Conservation (phyloP, 2,797 vertebrate genomes). For the Spatula versicolor region DNA sequence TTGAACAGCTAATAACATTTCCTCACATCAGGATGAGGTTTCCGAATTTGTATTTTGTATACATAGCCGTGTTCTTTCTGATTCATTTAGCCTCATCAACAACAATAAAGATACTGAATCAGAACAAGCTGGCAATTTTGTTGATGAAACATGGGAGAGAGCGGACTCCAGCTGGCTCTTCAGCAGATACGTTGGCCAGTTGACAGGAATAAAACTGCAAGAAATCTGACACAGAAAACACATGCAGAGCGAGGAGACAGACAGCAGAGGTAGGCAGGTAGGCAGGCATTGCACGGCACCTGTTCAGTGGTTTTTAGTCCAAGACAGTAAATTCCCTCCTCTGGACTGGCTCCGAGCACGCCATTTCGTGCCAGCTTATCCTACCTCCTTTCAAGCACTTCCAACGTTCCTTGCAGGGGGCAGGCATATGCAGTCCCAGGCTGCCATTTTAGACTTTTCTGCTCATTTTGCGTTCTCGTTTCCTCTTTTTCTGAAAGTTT, state of each 20-base stretch:
- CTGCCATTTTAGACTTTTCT: conserved; percentile 45
- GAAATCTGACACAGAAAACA: conserved; percentile 28
- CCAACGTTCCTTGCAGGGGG: conserved; percentile 19
- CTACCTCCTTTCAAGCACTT: conserved; percentile 24
- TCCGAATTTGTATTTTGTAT: conserved; percentile 34
- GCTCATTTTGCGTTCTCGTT: neutral
- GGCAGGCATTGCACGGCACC: conserved; percentile 42
- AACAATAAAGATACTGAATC: conserved; percentile 66
- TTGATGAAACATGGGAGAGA: conserved; percentile 59
- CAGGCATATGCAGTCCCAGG: conserved; percentile 34
- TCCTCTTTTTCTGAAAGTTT: neutral
- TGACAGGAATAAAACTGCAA: conserved; percentile 36
- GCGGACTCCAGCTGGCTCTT: conserved; percentile 63
- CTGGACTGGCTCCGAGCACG: neutral
- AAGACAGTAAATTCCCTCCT: neutral
- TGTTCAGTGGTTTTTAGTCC: neutral
- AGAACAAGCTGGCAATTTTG: conserved; percentile 65
- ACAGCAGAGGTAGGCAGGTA: conserved; percentile 57
- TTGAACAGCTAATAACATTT: neutral
- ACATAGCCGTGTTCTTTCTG: conserved; percentile 45
- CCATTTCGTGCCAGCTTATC: conserved; percentile 9
- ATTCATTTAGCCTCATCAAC: conserved; percentile 66
- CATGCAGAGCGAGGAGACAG: neutral
- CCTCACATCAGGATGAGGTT: conserved; percentile 1
- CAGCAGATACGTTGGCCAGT: conserved; percentile 1